Percentiles rank a stretch among this genome's conserved stretches.
phyloP scores from a whole-genome alignment of 1,140 invertebrate genomes.

The Drosophila auraria region DNA sequence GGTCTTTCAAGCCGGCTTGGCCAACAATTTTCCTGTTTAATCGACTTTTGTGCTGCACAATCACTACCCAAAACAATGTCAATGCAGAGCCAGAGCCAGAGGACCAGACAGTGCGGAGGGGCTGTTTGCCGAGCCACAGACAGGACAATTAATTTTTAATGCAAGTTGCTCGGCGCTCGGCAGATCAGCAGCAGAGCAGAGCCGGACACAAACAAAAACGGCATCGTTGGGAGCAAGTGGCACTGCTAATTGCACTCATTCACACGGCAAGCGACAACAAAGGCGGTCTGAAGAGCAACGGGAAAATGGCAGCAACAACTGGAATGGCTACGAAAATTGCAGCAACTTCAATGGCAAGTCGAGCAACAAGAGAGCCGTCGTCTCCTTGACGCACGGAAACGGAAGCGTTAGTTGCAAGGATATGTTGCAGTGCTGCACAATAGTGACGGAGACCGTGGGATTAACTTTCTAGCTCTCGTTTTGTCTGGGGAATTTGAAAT shows the following conservation, averaged over 20 bases:
- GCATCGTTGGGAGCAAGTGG: constrained; percentile 67
- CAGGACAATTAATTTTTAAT: constrained; percentile 77
- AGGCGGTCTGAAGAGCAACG: constrained; percentile 57
- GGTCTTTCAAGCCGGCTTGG: background rate
- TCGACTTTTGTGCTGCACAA: constrained; percentile 48
- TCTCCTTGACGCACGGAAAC: constrained; percentile 77
- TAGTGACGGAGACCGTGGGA: constrained; percentile 25
- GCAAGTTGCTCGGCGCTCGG: constrained; percentile 32
- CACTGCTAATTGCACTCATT: constrained; percentile 80
- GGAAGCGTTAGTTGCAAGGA: constrained; percentile 81
- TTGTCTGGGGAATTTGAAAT: background rate
- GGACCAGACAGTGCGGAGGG: constrained; percentile 9
- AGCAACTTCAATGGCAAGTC: constrained; percentile 20
- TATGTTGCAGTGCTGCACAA: constrained; percentile 70
- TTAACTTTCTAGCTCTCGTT: background rate
- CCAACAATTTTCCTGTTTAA: constrained; percentile 28
- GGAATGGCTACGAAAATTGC: constrained; percentile 14
- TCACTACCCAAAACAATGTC: constrained; percentile 44
- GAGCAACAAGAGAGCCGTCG: constrained; percentile 19
- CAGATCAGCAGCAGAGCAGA: constrained; percentile 44
- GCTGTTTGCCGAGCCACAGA: constrained; percentile 34
- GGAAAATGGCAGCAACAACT: constrained; percentile 27
- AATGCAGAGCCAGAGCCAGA: constrained; percentile 1
- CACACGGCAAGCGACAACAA: constrained; percentile 71
- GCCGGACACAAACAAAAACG: constrained; percentile 55